Conservation (phyloP, 2,888 invertebrate species). For the Amorpha juglandis region DNA sequence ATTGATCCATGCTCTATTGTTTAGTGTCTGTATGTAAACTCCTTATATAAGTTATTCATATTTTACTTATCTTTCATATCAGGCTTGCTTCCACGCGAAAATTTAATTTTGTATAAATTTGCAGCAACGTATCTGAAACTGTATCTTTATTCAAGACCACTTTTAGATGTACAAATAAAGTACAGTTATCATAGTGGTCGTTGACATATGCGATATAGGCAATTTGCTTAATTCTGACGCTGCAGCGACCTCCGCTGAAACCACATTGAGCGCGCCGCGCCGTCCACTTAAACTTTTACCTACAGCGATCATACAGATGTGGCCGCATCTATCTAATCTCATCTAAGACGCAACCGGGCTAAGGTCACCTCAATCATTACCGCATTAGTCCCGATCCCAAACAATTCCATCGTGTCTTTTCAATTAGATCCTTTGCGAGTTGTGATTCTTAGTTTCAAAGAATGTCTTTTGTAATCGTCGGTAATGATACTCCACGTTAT, state of each 20-base stretch:
- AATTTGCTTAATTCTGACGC: slow-evolving; percentile 15
- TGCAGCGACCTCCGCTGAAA: slow-evolving; percentile 24
- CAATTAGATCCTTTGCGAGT: slow-evolving; percentile 60
- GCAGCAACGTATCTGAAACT: neutral
- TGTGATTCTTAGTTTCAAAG: slow-evolving; percentile 43
- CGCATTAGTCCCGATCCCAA: slow-evolving; percentile 59
- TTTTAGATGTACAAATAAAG: slow-evolving; percentile 6
- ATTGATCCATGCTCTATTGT: too few relatives aligned
- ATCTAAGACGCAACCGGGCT: slow-evolving; percentile 54
- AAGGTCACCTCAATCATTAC: slow-evolving; percentile 67
- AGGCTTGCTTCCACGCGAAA: neutral
- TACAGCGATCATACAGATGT: slow-evolving; percentile 19
- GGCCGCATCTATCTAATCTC: slow-evolving; percentile 14
- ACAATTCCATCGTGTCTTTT: slow-evolving; percentile 69
- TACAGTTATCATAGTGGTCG: slow-evolving; percentile 12
- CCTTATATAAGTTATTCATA: neutral
- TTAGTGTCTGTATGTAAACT: neutral
- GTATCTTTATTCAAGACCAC: neutral
- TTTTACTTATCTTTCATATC: neutral
- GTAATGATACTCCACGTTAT: neutral
- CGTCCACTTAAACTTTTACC: slow-evolving; percentile 28
- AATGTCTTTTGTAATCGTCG: slow-evolving; percentile 32
- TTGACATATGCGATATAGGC: slow-evolving; percentile 17
- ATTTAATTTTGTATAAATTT: neutral
- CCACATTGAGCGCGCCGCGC: slow-evolving; percentile 12